A percentile compares a stretch with the other conserved stretches of the same genome.
These are phyloP conservation scores for Hyposmocoma kahamanoa DNA, from an alignment of 1,140 invertebrate species.

Conservation along the genomic window DNA sequence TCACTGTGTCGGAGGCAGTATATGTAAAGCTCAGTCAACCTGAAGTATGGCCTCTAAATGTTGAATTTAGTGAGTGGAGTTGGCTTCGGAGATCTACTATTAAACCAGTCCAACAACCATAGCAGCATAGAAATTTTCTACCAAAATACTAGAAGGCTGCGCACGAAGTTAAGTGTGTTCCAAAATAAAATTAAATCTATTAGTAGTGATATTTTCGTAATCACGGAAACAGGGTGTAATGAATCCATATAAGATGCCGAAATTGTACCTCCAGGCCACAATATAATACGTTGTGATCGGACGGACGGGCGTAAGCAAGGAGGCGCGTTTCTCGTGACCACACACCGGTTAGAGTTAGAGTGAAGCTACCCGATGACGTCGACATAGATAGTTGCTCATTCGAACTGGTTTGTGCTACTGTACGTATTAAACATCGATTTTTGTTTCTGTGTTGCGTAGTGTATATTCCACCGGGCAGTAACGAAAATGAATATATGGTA, in stretches of 20 bases:
- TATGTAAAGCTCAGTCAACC: background rate
- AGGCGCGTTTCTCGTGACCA: background rate
- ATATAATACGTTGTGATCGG: background rate
- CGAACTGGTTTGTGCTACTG: background rate
- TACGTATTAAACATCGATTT: background rate
- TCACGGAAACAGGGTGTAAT: conserved; percentile 1
- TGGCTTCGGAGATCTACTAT: background rate
- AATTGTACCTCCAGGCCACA: background rate
- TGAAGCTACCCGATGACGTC: background rate
- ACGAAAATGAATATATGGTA: background rate
- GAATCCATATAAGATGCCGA: background rate
- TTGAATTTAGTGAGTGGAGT: background rate
- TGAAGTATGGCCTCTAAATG: background rate
- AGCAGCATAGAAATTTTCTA: background rate
- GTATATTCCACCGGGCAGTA: background rate
- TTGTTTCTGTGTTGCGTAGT: background rate
- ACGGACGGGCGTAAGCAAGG: background rate
- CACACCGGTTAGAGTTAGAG: background rate
- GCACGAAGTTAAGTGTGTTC: background rate
- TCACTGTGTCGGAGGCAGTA: background rate
- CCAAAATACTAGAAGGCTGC: background rate
- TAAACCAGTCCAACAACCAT: background rate
- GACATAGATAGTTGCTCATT: background rate
- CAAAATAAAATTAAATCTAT: background rate
- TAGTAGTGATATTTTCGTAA: background rate